phyloP scores from a whole-genome alignment of 1,140 invertebrate species.

The Heterodera carotae region DNA sequence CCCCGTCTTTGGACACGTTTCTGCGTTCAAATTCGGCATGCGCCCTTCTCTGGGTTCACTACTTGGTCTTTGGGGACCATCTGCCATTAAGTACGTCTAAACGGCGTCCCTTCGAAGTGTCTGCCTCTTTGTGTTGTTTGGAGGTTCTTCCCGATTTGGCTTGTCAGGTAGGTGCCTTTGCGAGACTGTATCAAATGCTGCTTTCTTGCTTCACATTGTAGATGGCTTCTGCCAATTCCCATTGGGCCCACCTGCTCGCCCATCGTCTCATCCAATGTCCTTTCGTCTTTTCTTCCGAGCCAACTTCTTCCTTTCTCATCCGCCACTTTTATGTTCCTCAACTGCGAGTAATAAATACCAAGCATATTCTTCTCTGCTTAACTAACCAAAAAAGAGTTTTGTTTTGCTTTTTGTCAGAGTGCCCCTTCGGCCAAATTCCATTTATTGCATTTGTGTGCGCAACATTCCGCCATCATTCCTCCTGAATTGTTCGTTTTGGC shows the following conservation, averaged over 20 bases:
- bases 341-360: slow-evolving; percentile 12
- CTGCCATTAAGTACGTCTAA: slow-evolving; percentile 24
- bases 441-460: slow-evolving; percentile 28
- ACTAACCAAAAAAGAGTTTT: neutral
- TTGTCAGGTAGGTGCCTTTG: slow-evolving; percentile 8
- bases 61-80: slow-evolving; percentile 15
- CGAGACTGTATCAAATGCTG: neutral
- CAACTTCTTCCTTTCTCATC: slow-evolving; percentile 28
- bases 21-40: slow-evolving; percentile 17
- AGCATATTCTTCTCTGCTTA: neutral
- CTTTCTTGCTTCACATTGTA: neutral
- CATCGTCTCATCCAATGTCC: slow-evolving; percentile 27
- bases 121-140: slow-evolving; percentile 15
- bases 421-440: slow-evolving; percentile 22
- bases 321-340: slow-evolving; percentile 22
- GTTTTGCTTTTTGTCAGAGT: slow-evolving; percentile 10
- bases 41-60: slow-evolving; percentile 36
- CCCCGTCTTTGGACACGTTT: slow-evolving; percentile 10
- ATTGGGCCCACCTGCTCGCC: slow-evolving; percentile 30
- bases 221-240: neutral
- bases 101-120: slow-evolving; percentile 4
- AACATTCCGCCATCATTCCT: slow-evolving; percentile 5
- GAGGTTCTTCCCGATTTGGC: slow-evolving; percentile 15
- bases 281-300: slow-evolving; percentile 17
- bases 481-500: neutral